Evolutionary conservation across 2,888 invertebrate species (phyloP).

Genomic region (Xestia ashworthii): DNA sequence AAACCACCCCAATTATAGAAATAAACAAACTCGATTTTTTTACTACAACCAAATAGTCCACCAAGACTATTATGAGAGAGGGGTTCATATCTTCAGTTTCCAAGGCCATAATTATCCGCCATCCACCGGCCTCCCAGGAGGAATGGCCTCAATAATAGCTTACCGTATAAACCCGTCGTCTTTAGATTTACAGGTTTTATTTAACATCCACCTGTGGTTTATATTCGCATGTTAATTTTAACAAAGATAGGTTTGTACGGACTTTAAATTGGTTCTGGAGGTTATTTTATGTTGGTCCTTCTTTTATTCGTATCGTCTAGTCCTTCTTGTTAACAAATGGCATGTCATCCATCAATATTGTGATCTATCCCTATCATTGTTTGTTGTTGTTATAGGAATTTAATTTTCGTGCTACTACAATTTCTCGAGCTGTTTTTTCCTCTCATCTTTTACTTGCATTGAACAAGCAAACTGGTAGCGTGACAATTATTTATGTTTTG

Average conservation of each 20-base stretch:
- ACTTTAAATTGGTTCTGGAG: conserved; percentile 33
- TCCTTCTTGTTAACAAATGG: not conserved
- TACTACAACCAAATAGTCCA: not conserved
- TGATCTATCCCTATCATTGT: not conserved
- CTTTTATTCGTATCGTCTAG: not conserved
- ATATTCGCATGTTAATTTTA: conserved; percentile 13
- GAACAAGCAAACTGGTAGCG: not conserved
- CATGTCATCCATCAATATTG: not conserved
- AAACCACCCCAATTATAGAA: not conserved
- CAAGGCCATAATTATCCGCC: conserved; percentile 39
- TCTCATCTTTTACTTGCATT: conserved; percentile 6
- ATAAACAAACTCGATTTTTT: not conserved
- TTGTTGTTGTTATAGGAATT: not conserved
- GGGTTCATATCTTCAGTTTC: conserved; percentile 16
- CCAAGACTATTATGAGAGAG: conserved; percentile 2
- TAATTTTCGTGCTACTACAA: not conserved
- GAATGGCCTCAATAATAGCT: conserved; percentile 28
- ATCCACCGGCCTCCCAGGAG: conserved; percentile 28
- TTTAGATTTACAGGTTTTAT: conserved; percentile 51
- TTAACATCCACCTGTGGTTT: conserved; percentile 39
- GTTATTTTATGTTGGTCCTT: not conserved
- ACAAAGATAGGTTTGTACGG: conserved; percentile 10
- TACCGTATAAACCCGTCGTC: conserved; percentile 47
- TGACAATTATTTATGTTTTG: not conserved
- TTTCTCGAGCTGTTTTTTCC: not conserved